phyloP scores from a whole-genome alignment of 2,888 invertebrate genomes.

The Tethea ocularis region DNA sequence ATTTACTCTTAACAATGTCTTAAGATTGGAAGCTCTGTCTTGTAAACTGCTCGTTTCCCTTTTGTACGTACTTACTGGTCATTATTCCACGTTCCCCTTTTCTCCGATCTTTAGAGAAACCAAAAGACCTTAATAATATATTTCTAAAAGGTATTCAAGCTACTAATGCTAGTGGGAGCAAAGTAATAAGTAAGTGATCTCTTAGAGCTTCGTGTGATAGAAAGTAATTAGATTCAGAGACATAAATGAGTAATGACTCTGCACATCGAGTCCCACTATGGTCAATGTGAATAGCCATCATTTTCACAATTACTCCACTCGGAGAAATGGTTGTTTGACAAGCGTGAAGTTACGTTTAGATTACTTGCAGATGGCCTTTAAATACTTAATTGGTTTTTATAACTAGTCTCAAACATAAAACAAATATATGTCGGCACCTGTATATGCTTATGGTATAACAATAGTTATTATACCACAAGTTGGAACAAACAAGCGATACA shows the following conservation, averaged over 20 bases:
- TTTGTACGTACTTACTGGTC: slow-evolving; percentile 5
- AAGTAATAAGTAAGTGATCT: slow-evolving; percentile 30
- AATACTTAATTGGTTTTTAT: slow-evolving; percentile 23
- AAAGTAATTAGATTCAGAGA: slow-evolving; percentile 49
- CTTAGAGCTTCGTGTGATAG: slow-evolving; percentile 39
- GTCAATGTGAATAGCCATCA: slow-evolving; percentile 44
- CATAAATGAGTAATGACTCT: slow-evolving; percentile 49
- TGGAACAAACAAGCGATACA: slow-evolving; percentile 25
- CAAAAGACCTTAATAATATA: neutral
- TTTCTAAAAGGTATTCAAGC: neutral
- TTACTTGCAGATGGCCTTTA: slow-evolving; percentile 28
- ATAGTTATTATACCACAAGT: slow-evolving; percentile 14
- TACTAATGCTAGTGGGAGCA: slow-evolving; percentile 1
- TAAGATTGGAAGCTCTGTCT: slow-evolving; percentile 30
- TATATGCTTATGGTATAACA: neutral
- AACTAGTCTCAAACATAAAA: slow-evolving; percentile 18
- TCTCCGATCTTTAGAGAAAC: neutral
- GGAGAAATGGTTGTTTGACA: slow-evolving; percentile 50
- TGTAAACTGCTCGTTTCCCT: slow-evolving; percentile 24
- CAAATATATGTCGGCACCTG: neutral
- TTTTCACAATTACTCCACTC: slow-evolving; percentile 47
- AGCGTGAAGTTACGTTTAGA: slow-evolving; percentile 45
- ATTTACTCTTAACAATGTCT: slow-evolving; percentile 27
- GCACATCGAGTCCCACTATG: slow-evolving; percentile 33
- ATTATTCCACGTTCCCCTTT: slow-evolving; percentile 6